Evolutionary conservation across 2,113 vertebrate genomes (phyloP).

Genomic region (Sporophila hypoxantha): DNA sequence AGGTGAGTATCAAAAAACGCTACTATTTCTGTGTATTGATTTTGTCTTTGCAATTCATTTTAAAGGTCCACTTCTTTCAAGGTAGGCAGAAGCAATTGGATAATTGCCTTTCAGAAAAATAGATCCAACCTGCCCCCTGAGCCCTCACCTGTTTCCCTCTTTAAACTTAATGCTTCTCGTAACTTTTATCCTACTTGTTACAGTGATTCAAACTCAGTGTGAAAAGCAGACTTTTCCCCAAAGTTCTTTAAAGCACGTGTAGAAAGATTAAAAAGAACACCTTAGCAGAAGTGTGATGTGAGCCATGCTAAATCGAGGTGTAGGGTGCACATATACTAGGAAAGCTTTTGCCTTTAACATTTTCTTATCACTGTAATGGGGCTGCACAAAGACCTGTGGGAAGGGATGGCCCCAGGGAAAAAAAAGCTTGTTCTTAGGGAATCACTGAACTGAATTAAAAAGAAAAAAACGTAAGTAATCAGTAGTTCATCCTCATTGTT

Average conservation of each 20-base stretch:
- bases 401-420: background rate
- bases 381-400: background rate
- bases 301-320: background rate
- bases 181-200: background rate
- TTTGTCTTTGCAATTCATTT: background rate
- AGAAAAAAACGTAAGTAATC: background rate
- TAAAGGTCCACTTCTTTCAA: background rate
- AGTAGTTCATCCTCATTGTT: background rate
- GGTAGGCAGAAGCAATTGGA: background rate
- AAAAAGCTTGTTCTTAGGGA: background rate
- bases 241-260: background rate
- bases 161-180: background rate
- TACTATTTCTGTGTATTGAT: background rate
- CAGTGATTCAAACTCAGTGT: background rate
- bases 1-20: constrained; percentile 24
- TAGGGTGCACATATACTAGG: background rate
- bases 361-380: background rate
- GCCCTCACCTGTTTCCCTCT: background rate
- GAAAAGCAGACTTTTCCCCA: background rate
- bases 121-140: background rate
- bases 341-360: background rate
- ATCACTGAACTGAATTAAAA: background rate
- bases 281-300: background rate
- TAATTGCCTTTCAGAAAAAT: constrained; percentile 1
- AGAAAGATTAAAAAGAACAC: background rate